Percentiles rank a stretch among this genome's conserved stretches.
Conservation (phyloP, 2,113 vertebrate genomes). For the Aleadryas rufinucha region DNA sequence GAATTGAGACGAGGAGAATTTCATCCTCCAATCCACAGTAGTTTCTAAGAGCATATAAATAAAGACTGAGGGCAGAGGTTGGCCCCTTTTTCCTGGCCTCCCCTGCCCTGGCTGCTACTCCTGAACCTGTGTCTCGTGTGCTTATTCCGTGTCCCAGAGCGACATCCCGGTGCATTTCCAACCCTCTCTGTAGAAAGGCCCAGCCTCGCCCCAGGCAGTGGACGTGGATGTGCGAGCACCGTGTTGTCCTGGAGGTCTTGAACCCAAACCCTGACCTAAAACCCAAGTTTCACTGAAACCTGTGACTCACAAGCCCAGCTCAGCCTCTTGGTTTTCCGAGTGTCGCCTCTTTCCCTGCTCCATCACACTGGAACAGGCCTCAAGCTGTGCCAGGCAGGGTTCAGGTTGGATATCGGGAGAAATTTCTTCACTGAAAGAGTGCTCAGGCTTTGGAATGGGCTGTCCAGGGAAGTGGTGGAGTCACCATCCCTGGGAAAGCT, state of each 20-base stretch:
- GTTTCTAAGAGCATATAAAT: too few relatives aligned
- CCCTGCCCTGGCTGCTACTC: too few relatives aligned
- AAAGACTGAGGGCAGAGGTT: too few relatives aligned
- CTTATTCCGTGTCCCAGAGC: too few relatives aligned
- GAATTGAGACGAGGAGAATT: too few relatives aligned
- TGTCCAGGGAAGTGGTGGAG: neutral
- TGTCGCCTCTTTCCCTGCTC: neutral
- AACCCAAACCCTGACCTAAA: neutral
- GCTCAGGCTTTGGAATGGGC: neutral
- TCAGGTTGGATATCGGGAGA: neutral
- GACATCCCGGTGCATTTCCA: neutral
- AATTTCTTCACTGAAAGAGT: neutral
- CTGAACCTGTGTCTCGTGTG: too few relatives aligned
- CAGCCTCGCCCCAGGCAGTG: neutral
- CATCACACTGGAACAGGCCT: neutral
- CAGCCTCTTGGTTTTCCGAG: neutral
- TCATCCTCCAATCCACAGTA: too few relatives aligned
- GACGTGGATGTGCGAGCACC: neutral
- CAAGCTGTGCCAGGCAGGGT: neutral
- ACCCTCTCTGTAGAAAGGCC: neutral
- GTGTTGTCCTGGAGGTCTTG: fast-evolving
- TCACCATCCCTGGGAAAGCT: neutral
- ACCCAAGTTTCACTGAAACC: neutral
- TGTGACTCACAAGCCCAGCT: neutral
- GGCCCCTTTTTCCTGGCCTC: too few relatives aligned